A percentile compares a stretch with the other conserved stretches of the same genome.
Evolutionary conservation across 2,113 vertebrate species (phyloP).

Genomic region (Nannospalax galili): DNA sequence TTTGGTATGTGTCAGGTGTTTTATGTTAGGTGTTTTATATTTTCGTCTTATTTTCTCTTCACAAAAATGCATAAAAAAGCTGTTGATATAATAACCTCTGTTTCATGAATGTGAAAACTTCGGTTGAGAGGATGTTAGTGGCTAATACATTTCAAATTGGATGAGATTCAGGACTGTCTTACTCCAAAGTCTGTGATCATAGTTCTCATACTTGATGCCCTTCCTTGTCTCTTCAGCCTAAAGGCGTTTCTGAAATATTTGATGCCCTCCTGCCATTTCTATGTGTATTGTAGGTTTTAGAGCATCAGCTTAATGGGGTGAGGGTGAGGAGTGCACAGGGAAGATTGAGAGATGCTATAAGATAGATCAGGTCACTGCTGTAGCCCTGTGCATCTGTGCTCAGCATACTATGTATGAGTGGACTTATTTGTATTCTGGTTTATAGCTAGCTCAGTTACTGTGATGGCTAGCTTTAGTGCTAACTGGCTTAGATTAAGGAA

Average conservation of each 20-base stretch:
- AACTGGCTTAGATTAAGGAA: not conserved
- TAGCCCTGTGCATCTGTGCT: not conserved
- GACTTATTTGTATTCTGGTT: conserved; percentile 50
- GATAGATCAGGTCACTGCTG: not conserved
- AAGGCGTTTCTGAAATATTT: not conserved
- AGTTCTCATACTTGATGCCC: not conserved
- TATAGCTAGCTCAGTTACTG: not conserved
- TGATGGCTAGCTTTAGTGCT: not conserved
- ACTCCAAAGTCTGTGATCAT: not conserved
- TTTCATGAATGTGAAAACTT: conserved; percentile 24
- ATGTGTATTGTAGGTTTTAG: conserved; percentile 27
- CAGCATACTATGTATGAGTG: not conserved
- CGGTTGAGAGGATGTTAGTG: not conserved
- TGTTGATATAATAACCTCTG: conserved; percentile 10
- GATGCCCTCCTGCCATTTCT: not conserved
- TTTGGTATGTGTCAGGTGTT: not conserved
- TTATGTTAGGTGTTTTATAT: not conserved
- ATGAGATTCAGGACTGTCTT: not conserved
- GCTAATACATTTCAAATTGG: conserved; percentile 38
- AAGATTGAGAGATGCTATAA: not conserved
- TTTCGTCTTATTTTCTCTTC: conserved; percentile 45
- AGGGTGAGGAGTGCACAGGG: not conserved
- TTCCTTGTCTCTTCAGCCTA: not conserved
- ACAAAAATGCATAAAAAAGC: not conserved
- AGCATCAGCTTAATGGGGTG: not conserved